Evolutionary conservation across 2,797 vertebrate genomes (phyloP).

Genomic region (Intellagama lesueurii): DNA sequence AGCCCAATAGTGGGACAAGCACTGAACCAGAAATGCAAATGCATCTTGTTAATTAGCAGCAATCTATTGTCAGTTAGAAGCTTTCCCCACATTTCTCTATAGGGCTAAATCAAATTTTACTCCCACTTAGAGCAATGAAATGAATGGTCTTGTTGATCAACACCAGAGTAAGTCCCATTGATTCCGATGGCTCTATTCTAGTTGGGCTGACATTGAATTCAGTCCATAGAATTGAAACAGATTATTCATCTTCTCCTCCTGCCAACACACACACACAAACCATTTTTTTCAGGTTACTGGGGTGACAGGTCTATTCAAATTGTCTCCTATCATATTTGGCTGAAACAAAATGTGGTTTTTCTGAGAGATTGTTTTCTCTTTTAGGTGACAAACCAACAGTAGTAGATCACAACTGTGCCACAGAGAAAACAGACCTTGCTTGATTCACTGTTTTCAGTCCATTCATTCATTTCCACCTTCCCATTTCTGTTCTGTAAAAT

Average conservation of each 20-base stretch:
- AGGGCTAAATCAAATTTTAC: too few relatives aligned
- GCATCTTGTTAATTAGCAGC: too few relatives aligned
- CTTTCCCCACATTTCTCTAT: neutral
- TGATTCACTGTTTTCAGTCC: slow-evolving; percentile 63
- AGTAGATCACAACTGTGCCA: slow-evolving; percentile 62
- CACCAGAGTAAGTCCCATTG: too few relatives aligned
- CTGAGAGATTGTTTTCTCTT: neutral
- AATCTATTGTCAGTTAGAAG: too few relatives aligned
- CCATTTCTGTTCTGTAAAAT: slow-evolving; percentile 33
- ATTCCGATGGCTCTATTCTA: too few relatives aligned
- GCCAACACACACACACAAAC: neutral
- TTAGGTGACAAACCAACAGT: slow-evolving; percentile 41
- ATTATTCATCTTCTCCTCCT: neutral
- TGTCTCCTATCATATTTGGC: neutral
- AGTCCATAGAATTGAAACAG: neutral
- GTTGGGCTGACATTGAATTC: too few relatives aligned
- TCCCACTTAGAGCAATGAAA: too few relatives aligned
- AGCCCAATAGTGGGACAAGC: too few relatives aligned
- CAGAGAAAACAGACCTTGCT: slow-evolving; percentile 60
- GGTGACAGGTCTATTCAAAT: neutral
- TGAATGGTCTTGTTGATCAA: too few relatives aligned
- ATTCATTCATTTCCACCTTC: slow-evolving; percentile 61
- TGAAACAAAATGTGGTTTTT: neutral
- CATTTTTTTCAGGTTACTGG: neutral
- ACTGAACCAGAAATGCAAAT: too few relatives aligned